Evolutionary conservation across 2,113 vertebrate genomes (phyloP), one percentile per base, ranked within the genome.

Genomic region (Zosterops borbonicus): DNA sequence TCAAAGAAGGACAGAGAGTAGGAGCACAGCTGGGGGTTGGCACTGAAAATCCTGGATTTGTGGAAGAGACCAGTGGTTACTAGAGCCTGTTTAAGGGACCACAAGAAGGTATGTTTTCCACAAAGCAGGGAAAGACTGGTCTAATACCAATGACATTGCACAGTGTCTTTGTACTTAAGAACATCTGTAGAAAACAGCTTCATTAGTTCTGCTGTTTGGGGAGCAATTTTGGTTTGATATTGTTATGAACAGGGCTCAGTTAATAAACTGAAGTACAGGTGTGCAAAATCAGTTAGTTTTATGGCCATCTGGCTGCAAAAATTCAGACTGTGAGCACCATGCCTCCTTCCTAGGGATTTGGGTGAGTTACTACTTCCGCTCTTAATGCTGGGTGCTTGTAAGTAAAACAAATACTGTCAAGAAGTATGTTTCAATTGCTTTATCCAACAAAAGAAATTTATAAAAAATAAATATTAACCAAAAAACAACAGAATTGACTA

Each of bases 1-100:
- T 16, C 20, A 62, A 64, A 49, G 35, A 52, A 44, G 25, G 50
- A n/a, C 3, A 22, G 4, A 39, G 31, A 73, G 24, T 6, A 74
- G 7, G 22, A 52, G n/a, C 83, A 55, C 3, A 50, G 25, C 5
- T 80, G 6, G 4, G 2, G 9, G 1, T 14, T 4, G 3, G 35
- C 37, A 9, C 17, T 47, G 31, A 41, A 75, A 49, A 27, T 78
- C 9, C n/a, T 42, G 49, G 27, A 39, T 10, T 4, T 18, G 27
- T 46, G 27, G 27, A 77, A 89, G 28, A 20, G 17, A 50, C 16
- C 17, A 9, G 11, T 29, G 33, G n/a, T 42, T 68, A 16, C 15
- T 33, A 12, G 7, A 7, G 8, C 23, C 14, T 22, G 3, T 31
- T 50, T 33, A 56, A 56, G n/a, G 11, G 13, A 12, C 5, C 9